Evolutionary conservation across 2,888 invertebrate species (phyloP).

Genomic region (Aleiodes alternator): DNA sequence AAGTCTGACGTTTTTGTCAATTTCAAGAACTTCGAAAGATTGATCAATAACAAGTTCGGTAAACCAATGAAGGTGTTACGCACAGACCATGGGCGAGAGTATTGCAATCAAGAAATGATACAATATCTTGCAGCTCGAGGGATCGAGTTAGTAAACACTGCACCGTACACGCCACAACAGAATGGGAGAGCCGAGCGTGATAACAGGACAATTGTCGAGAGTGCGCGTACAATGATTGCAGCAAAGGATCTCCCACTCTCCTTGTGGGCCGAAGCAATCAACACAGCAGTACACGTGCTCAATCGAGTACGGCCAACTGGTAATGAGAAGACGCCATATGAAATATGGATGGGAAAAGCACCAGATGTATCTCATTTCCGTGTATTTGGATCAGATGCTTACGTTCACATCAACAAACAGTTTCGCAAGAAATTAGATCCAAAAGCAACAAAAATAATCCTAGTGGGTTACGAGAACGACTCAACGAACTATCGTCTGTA

Average conservation of each 20-base stretch:
- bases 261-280: neutral
- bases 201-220: neutral
- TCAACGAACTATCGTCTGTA: neutral
- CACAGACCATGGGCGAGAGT: slow-evolving; percentile 49
- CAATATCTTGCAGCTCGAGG: slow-evolving; percentile 16
- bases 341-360: neutral
- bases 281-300: neutral
- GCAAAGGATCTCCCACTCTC: neutral
- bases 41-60: slow-evolving; percentile 42
- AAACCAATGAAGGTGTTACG: slow-evolving; percentile 37
- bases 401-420: neutral
- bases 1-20: slow-evolving; percentile 44
- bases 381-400: neutral
- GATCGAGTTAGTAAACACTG: neutral
- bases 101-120: slow-evolving; percentile 29
- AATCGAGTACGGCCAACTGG: neutral
- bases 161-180: neutral
- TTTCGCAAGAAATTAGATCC: neutral
- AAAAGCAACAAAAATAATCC: neutral
- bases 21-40: slow-evolving; percentile 41
- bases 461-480: slow-evolving; percentile 12
- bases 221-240: neutral
- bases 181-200: slow-evolving; percentile 7
- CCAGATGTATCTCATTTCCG: neutral
- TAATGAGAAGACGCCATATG: neutral